phyloP scores from a whole-genome alignment of 1,140 invertebrate genomes.

The Magallana angulata region DNA sequence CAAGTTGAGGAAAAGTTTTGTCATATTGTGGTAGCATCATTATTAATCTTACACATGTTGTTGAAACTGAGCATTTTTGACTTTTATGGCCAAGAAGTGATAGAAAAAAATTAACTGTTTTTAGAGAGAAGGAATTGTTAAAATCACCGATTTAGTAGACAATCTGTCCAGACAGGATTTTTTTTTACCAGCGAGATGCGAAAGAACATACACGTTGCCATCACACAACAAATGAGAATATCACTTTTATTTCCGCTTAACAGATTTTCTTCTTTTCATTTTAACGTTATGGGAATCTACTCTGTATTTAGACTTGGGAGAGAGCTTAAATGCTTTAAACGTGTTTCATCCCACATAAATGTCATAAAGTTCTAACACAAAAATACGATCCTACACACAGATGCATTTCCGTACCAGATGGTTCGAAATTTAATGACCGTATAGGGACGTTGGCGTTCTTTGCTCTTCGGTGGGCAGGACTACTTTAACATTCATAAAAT shows the following conservation, averaged over 20 bases:
- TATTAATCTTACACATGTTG: neutral
- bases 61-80: constrained; percentile 5
- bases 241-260: neutral
- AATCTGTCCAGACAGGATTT: neutral
- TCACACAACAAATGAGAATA: neutral
- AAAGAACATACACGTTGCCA: neutral
- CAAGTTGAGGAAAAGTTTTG: constrained; percentile 12
- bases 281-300: neutral
- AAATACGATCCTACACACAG: neutral
- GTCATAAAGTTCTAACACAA: neutral
- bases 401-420: constrained; percentile 10
- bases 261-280: neutral
- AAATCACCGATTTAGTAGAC: neutral
- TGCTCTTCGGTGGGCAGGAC: no score
- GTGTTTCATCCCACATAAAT: constrained; percentile 16
- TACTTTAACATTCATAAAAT: no score
- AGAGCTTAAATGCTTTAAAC: neutral
- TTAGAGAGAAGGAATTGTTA: no score
- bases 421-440: neutral
- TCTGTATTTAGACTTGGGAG: neutral
- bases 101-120: no score
- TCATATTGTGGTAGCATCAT: neutral
- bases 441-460: no score
- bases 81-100: neutral
- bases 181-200: neutral